phyloP scores from a whole-genome alignment of 2,797 vertebrate genomes.

The Dromococcyx pavoninus region DNA sequence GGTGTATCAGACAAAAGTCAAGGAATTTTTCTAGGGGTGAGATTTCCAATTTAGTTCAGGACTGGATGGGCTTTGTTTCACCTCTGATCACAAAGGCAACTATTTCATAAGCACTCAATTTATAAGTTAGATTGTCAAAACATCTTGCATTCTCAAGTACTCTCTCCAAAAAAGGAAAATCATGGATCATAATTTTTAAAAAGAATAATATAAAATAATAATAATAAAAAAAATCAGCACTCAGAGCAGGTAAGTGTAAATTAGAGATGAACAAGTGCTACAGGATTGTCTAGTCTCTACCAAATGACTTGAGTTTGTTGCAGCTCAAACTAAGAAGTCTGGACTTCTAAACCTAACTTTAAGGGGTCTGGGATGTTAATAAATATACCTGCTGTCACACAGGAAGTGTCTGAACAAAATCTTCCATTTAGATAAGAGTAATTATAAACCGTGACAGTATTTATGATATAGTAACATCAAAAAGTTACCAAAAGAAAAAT shows the following conservation, averaged over 20 bases:
- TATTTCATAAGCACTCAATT: background rate
- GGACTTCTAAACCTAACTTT: background rate
- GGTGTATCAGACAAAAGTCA: background rate
- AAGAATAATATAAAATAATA: background rate
- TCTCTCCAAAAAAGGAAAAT: background rate
- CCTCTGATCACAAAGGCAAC: background rate
- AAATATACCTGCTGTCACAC: background rate
- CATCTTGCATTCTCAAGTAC: background rate
- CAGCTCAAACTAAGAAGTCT: background rate
- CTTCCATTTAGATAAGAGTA: background rate
- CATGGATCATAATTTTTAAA: background rate
- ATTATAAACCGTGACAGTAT: background rate
- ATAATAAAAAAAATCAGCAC: background rate
- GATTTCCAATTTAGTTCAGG: background rate
- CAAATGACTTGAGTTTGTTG: background rate
- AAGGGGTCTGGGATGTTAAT: background rate
- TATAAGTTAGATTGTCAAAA: background rate
- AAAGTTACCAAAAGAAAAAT: background rate
- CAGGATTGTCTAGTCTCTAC: background rate
- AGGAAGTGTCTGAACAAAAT: background rate
- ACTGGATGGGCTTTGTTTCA: background rate
- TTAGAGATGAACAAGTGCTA: background rate
- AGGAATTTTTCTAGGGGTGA: background rate
- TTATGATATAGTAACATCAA: background rate
- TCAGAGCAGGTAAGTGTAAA: background rate